These are phyloP conservation scores for Drosophila phalerata DNA, from an alignment of 2,888 invertebrate species.

Conservation along the genomic window DNA sequence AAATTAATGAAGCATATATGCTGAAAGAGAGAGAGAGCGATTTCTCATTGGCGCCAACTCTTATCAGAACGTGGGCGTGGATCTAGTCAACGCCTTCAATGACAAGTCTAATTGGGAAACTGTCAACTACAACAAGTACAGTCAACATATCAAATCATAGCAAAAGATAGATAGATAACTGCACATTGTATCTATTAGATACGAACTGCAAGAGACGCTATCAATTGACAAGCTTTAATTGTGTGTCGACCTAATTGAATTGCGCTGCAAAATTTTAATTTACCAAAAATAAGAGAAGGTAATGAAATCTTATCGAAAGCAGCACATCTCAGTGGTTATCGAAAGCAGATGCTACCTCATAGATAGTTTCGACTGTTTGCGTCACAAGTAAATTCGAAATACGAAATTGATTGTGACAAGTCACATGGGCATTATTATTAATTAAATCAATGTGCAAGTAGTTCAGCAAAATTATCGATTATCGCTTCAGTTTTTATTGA, in stretches of 20 bases:
- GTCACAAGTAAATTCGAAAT: slow-evolving; percentile 46
- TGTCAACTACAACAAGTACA: slow-evolving; percentile 50
- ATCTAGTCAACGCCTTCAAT: slow-evolving; percentile 39
- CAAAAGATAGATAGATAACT: slow-evolving; percentile 54
- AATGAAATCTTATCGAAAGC: slow-evolving; percentile 32
- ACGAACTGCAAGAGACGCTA: slow-evolving; percentile 39
- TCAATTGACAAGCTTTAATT: slow-evolving; percentile 76
- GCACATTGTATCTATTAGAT: slow-evolving; percentile 60
- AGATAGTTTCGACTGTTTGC: slow-evolving; percentile 66
- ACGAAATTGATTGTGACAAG: slow-evolving; percentile 60
- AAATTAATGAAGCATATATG: slow-evolving; percentile 52
- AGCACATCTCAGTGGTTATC: slow-evolving; percentile 39
- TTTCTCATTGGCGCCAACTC: slow-evolving; percentile 53
- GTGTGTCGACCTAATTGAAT: slow-evolving; percentile 82
- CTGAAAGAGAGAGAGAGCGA: not conserved
- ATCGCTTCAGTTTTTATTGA: slow-evolving; percentile 23
- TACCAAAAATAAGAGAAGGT: slow-evolving; percentile 11
- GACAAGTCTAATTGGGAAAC: slow-evolving; percentile 78
- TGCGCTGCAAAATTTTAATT: slow-evolving; percentile 71
- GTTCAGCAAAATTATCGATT: slow-evolving; percentile 15
- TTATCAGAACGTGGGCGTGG: slow-evolving; percentile 23
- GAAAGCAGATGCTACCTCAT: slow-evolving; percentile 50
- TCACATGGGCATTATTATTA: slow-evolving; percentile 77
- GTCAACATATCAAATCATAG: slow-evolving; percentile 48
- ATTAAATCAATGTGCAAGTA: slow-evolving; percentile 69